These are phyloP conservation scores for Diogma glabrata DNA, from an alignment of 2,888 invertebrate species.

Conservation along the genomic window DNA sequence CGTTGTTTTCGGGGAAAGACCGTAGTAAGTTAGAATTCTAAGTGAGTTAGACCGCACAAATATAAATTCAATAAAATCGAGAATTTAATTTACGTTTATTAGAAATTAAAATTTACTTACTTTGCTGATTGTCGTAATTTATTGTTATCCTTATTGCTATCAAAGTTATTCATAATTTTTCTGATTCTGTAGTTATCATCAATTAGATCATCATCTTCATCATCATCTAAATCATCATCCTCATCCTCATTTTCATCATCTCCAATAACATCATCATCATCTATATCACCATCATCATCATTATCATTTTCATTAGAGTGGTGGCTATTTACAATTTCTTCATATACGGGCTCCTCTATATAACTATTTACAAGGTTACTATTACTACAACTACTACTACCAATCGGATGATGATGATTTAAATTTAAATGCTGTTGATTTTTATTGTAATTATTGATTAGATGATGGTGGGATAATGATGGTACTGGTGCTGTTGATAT, in stretches of 20 bases:
- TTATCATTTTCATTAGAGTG: constrained; percentile 15
- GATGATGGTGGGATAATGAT: not conserved
- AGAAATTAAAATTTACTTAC: constrained; percentile 16
- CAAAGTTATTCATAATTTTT: constrained; percentile 13
- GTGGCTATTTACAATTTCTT: constrained; percentile 33
- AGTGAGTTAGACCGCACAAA: too few relatives aligned
- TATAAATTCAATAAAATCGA: too few relatives aligned
- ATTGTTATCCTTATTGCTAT: constrained; percentile 14
- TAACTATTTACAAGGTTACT: constrained; percentile 15
- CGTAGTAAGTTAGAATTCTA: too few relatives aligned
- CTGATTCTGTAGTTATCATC: constrained; percentile 15
- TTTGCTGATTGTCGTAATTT: constrained; percentile 12
- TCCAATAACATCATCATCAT: constrained; percentile 24
- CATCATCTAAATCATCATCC: constrained; percentile 21
- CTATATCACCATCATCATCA: constrained; percentile 25
- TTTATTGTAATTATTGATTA: too few relatives aligned
- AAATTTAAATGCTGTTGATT: not conserved
- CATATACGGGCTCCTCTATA: constrained; percentile 33
- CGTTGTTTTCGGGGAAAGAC: too few relatives aligned
- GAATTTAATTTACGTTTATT: too few relatives aligned
- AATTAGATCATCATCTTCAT: constrained; percentile 7
- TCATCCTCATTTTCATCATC: constrained; percentile 25
- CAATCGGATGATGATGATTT: constrained; percentile 9
- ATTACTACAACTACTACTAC: not conserved
- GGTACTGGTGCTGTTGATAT: constrained; percentile 18